Evolutionary conservation across 1,140 invertebrate species (phyloP), one percentile per base, ranked within the genome.

Genomic region (Micrasema minimum): DNA sequence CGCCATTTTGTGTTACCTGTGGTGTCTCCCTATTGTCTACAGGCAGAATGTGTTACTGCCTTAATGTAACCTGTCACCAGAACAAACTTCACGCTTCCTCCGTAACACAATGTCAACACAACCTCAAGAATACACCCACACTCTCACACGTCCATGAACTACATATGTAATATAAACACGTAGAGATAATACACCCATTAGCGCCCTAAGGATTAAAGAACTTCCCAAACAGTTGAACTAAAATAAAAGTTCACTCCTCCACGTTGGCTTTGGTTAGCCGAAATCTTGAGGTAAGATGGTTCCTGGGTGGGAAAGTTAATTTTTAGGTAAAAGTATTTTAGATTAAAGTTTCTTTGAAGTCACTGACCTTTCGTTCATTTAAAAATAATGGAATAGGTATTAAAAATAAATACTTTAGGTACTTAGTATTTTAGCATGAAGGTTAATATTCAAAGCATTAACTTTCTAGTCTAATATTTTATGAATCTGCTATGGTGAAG

Each of bases 41-140:
- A 22, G n/a, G 23, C n/a, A 46, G 26, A 16, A 18, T 22, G 46
- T 46, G 43, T 46, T 46, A 46, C 2, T n/a, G 43, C 16, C 59
- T 31, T 66, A 66, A 66, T 66, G 64, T 51, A 51, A 66, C 46
- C 31, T 66, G 64, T 66, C 64, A 53, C 14, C 64, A 51, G 31
- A 66, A 51, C 46, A 51, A 66, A 66, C 64, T 64, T 62, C 41
- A 45, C 18, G 26, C 38, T 62, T 64, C 59, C 59, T 64, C 16
- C 35, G 48, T 59, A 41, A 59, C 16, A 59, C 37, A 16, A 20
- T 59, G 55, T 59, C 55, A 14, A 59, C 14, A 59, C 37, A 43
- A 35, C 46, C 46, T 10, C n/a, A 14, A 16, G 43, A 45, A n/a
- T 6, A 20, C 2, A 48, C 9, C 5, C 16, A 48, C 20, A 16